Base-by-base conservation (phyloP, 2,888 invertebrate genomes). In the Macrophya annulata region DNA sequence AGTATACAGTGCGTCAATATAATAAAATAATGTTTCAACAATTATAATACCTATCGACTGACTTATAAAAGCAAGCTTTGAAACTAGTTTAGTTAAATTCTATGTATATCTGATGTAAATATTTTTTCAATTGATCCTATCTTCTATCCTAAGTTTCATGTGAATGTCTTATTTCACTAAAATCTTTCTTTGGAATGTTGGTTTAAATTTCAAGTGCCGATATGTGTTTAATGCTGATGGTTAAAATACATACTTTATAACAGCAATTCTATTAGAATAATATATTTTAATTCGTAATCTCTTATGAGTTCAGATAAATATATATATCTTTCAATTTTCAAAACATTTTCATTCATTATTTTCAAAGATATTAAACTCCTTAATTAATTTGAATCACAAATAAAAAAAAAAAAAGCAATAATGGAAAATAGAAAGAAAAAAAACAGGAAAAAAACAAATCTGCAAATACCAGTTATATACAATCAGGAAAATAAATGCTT, bases 251-350 rank as follows among this genome's bases (percentile, higher is more conserved):
- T 81, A 25, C 43, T 81, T 81, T 21, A 62, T 81, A 79, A 79
- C 79, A 81, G 79, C 79, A 81, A 59, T 59, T 81, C 79, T 81
- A 77, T 40, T 77, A 77, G 31, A 77, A 77, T 77, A 81, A 81
- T 81, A 81, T 62, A 79, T 62, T 62, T 62, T 40, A 59, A 62
- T 59, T 79, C 79, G n/a, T 62, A 79, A 4, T 79, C 43, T 43
- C 79, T 79, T 15, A 31, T 43, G 59, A 79, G 59, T 79, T 62
- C 31, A 77, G 40, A 79, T 79, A 10, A 76, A 71, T 71, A 72
- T 72, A 51, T 77, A 59, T 43, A 77, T 62, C 62, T 43, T 62
- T 81, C 15, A 62, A 81, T 59, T 81, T 81, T 62, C 21, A 51
- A 48, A 77, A 77, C 48, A 77, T 77, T 77, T 31, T 77, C 25